Percentiles rank a stretch among this genome's conserved stretches.
These are phyloP conservation scores for Adrianichthys oophorus DNA, from an alignment of 2,797 vertebrate species.

Conservation along the genomic window DNA sequence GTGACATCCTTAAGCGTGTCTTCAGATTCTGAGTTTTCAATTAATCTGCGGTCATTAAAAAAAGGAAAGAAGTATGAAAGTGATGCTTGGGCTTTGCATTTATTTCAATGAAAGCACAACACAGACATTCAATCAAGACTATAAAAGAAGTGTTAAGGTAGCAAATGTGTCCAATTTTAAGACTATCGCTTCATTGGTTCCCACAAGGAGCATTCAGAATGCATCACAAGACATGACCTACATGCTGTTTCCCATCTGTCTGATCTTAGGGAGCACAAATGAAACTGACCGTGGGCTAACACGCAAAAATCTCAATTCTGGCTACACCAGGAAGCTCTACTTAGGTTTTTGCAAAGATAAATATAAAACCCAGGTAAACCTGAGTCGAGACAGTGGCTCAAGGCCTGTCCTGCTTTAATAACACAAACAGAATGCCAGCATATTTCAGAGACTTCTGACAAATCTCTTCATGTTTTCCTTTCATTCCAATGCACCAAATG, in stretches of 20 bases:
- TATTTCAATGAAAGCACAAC: too few relatives aligned
- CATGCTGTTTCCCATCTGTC: background rate
- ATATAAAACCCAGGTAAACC: slow-evolving; percentile 29
- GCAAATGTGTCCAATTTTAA: background rate
- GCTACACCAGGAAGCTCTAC: background rate
- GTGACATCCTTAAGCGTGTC: slow-evolving; percentile 4
- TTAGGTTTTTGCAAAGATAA: slow-evolving; percentile 9
- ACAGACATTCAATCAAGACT: too few relatives aligned
- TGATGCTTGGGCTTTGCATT: too few relatives aligned
- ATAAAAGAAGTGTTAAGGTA: too few relatives aligned
- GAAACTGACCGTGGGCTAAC: background rate
- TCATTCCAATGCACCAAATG: slow-evolving; percentile 47
- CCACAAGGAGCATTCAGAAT: background rate
- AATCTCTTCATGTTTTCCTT: slow-evolving; percentile 55
- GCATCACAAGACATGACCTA: background rate
- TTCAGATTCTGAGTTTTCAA: slow-evolving; percentile 4
- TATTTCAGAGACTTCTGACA: slow-evolving; percentile 23
- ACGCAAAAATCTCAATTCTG: slow-evolving; percentile 4
- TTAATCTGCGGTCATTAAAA: slow-evolving; percentile 9
- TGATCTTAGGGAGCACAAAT: slow-evolving; percentile 5
- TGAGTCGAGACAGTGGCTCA: slow-evolving; percentile 25
- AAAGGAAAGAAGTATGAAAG: background rate
- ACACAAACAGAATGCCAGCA: slow-evolving; percentile 21
- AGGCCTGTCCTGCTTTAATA: slow-evolving; percentile 32
- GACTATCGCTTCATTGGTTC: background rate